These are phyloP conservation scores for Heptranchias perlo DNA, from an alignment of 2,113 vertebrate genomes.

Conservation along the genomic window DNA sequence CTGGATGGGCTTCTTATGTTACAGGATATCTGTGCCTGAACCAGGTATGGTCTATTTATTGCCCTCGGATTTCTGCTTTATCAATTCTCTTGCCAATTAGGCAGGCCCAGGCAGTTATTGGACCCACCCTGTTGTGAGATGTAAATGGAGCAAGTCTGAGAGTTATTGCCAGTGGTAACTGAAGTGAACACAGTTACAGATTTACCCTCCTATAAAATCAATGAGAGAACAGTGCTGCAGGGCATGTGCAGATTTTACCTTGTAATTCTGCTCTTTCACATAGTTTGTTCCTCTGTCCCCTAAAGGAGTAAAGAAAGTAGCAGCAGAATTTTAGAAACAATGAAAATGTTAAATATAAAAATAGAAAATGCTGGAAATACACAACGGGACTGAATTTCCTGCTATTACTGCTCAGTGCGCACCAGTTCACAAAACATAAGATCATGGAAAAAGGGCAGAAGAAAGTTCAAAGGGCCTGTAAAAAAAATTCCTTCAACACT, in stretches of 20 bases:
- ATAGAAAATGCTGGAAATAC: background rate
- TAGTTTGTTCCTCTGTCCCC: background rate
- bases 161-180: background rate
- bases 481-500: no score
- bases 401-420: no score
- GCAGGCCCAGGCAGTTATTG: background rate
- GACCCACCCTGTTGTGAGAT: background rate
- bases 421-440: no score
- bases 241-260: background rate
- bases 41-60: background rate
- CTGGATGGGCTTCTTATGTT: background rate
- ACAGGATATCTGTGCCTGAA: background rate
- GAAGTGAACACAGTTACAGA: background rate
- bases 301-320: background rate
- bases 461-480: no score
- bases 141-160: background rate
- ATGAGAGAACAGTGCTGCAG: background rate
- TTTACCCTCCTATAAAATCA: background rate
- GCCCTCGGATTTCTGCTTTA: background rate
- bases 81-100: background rate
- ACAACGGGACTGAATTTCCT: no score
- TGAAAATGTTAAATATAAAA: background rate
- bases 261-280: background rate
- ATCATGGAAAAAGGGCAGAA: no score
- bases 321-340: background rate